Base-by-base conservation (phyloP, 2,888 invertebrate species). In the Ceratothoa steindachneri region DNA sequence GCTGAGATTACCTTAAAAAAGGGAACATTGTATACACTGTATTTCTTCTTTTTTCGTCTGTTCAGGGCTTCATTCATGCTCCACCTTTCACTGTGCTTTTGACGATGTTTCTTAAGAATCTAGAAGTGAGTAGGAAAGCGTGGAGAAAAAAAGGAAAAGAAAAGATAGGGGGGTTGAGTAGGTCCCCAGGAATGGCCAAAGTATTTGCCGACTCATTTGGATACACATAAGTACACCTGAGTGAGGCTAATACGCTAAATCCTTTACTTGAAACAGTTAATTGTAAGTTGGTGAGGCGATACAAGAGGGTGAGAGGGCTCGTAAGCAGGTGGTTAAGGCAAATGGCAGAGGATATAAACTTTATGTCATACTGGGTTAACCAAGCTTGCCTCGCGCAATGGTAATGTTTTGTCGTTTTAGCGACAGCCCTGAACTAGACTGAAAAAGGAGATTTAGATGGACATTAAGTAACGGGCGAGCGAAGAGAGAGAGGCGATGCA, bases 41-140 rank as follows among this genome's bases (percentile, higher is more conserved):
- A 91, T 86, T 88, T 88, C 91, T 93, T 93, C 92, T 93, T 91
- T 89, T 91, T 91, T 89, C 88, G 86, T 86, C 74, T 76, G 74
- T 78, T 78, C 78, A 89, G 87, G 88, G 90, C 88, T 89, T 94
- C 93, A 93, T 93, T 89, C 93, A 92, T 89, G 93, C 93, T 90
- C 78, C 93, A 91, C 89, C 93, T 90, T 91, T 93, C 93, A 89
- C 93, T 93, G 91, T 93, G 93, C 91, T 94, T 95, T 93, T 94
- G 93, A 93, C 94, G 93, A 89, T 94, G 93, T 91, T 93, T 94
- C 93, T 94, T 94, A 92, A 93, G 93, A 91, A 94, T 94, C 93
- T 94, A 93, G 91, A 93, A 93, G 90, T 91, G 88, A 89, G 90
- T 73, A 69, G 73, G 73, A 73, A 65, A 75, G 75, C 73, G 71